Evolutionary conservation across 2,797 vertebrate species (phyloP), one percentile per base, ranked within the genome.

Genomic region (Crax fasciolata): DNA sequence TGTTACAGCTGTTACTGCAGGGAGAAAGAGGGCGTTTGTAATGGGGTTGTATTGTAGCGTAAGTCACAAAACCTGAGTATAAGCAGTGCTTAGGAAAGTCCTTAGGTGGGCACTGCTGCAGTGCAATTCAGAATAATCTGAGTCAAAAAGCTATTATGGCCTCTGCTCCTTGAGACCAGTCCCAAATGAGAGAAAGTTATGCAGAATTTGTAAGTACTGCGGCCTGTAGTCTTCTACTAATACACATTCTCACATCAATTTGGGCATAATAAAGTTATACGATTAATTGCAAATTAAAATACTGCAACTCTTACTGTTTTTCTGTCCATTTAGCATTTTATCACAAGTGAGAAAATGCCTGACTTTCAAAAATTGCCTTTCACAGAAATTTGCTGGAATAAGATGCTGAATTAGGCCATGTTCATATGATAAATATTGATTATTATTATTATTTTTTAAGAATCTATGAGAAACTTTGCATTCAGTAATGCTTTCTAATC

Each of bases 1-100:
- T 76, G 68, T 89, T 94, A n/a, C 59, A 75, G 70, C 81, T 78
- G 0, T 90, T 97, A 51, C 15, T 94, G 59, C 54, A 78, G 87
- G 90, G 72, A 38, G 39, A 74, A 86, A 55, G 70, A 87, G 35
- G 17, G 23, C 23, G 3, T 95, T 93, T 91, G 76, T 92, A 75
- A 65, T 77, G 86, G 90, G 30, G 9, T 38, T 85, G 61, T 52
- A 8, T 46, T 84, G 74, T 70, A 32, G 23, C 13, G 1, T 38
- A 66, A 74, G 65, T 91, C 59, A 46, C 66, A 83, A 61, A 76
- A 43, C 46, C 90, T 68, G 73, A 90, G 54, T 57, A 17, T n/a
- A 62, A 80, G 74, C 68, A 71, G 90, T 61, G 61, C 78, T 80
- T 39, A 54, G 57, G 70, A 57, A 71, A 71, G 54, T 62, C 94